Evolutionary conservation across 2,113 vertebrate genomes (phyloP).

Genomic region (Glaucidium brasilianum): DNA sequence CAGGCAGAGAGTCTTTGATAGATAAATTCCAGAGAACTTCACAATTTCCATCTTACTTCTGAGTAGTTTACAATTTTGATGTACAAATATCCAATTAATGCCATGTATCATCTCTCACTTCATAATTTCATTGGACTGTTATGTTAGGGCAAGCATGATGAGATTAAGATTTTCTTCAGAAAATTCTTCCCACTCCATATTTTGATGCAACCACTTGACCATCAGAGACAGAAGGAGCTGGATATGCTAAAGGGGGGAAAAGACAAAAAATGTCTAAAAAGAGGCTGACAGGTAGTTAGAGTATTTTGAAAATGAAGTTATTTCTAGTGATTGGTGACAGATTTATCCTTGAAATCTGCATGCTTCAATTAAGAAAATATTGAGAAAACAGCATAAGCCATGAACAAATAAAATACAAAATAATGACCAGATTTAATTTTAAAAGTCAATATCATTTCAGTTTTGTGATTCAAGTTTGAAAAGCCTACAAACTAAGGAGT

Average conservation of each 20-base stretch:
- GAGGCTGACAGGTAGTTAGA: fast-evolving
- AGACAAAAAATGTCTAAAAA: background rate
- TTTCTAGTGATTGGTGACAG: background rate
- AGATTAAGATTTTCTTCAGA: background rate
- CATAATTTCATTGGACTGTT: background rate
- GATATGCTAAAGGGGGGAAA: background rate
- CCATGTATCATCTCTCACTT: background rate
- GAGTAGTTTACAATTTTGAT: background rate
- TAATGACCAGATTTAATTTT: background rate
- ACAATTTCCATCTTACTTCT: background rate
- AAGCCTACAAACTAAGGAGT: background rate
- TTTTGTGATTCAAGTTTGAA: background rate
- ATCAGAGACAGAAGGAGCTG: background rate
- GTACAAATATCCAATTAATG: background rate
- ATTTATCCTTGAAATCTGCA: background rate
- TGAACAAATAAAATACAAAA: background rate
- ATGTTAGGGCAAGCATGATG: background rate
- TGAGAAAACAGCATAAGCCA: background rate
- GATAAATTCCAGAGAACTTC: background rate
- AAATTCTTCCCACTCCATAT: background rate
- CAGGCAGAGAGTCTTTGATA: background rate
- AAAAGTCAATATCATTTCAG: background rate
- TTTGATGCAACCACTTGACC: background rate
- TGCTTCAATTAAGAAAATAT: background rate
- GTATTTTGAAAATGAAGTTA: background rate